Evolutionary conservation across 1,140 invertebrate species (phyloP), one percentile per base, ranked within the genome.

Genomic region (Brachionus koreanus): DNA sequence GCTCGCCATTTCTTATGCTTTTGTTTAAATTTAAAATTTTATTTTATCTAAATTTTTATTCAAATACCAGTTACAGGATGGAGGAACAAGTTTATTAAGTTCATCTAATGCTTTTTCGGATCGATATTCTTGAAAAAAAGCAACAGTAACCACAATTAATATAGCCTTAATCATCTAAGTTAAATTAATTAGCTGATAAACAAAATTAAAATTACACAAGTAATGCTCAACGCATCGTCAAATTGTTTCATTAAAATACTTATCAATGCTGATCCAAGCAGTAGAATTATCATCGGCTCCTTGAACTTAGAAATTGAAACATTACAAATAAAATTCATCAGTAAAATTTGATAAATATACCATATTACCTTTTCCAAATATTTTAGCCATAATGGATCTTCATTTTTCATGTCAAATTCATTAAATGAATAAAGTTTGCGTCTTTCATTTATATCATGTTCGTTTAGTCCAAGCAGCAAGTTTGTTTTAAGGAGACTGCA

Each of bases 81-180:
- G 91, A n/a, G 91, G 97, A 63, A 99, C 96, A 74, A 99, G 90
- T 90, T 98, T 98, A 84, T 94, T 98, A n/a, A 99, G 90, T 89
- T 97, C 96, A 88, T 98, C 93, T 7, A 99, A 88, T n/a, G 97
- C 98, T 89, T 98, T 97, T 89, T 99, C 98, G n/a, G 97, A 98
- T 84, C 97, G 92, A 89, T 98, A 98, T 90, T 99, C 97, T 91
- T 91, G 96, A 83, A 99, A 93, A 90, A 99, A 99, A 61, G 97
- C 98, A 29, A 99, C 98, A 2, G 97, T 98, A 35, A 98, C 97
- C 29, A 99, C 97, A 87, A 99, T 99, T 77, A 94, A 90, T 84
- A 95, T 94, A 37, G 94, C 94, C 91, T 92, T 86, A 39, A 88
- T 88, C 85, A 87, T 23, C 6, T 33, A 10, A 23, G 5, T 13